Evolutionary conservation across 2,888 invertebrate species (phyloP).

Genomic region (Phasia obesa): DNA sequence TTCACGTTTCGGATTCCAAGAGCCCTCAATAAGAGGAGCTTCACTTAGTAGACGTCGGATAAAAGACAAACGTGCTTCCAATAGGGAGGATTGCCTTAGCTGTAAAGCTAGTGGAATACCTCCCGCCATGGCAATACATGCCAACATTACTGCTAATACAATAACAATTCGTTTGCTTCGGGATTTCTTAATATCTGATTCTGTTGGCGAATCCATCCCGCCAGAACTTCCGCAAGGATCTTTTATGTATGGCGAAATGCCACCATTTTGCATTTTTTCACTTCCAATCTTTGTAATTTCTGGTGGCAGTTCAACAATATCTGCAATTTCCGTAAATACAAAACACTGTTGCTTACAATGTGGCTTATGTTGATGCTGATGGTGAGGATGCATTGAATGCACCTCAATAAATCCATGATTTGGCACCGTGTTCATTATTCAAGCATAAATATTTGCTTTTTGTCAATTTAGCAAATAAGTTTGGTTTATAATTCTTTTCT

Average conservation of each 20-base stretch:
- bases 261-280: slow-evolving; percentile 81
- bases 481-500: background rate
- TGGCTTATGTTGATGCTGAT: slow-evolving; percentile 77
- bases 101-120: slow-evolving; percentile 84
- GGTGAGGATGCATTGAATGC: slow-evolving; percentile 80
- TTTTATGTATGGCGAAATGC: slow-evolving; percentile 79
- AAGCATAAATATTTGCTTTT: background rate
- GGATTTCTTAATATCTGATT: slow-evolving; percentile 72
- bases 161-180: slow-evolving; percentile 79
- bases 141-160: slow-evolving; percentile 77
- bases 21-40: slow-evolving; percentile 84
- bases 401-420: slow-evolving; percentile 82
- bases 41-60: slow-evolving; percentile 84
- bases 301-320: slow-evolving; percentile 81
- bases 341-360: slow-evolving; percentile 82
- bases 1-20: slow-evolving; percentile 78
- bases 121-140: slow-evolving; percentile 81
- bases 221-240: slow-evolving; percentile 77
- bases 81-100: slow-evolving; percentile 84
- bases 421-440: slow-evolving; percentile 81
- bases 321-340: slow-evolving; percentile 82
- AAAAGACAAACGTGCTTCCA: slow-evolving; percentile 84
- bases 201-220: slow-evolving; percentile 74
- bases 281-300: slow-evolving; percentile 81
- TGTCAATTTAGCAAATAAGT: background rate